These are phyloP conservation scores for Euproctis similis DNA, from an alignment of 2,888 invertebrate species.

Conservation along the genomic window DNA sequence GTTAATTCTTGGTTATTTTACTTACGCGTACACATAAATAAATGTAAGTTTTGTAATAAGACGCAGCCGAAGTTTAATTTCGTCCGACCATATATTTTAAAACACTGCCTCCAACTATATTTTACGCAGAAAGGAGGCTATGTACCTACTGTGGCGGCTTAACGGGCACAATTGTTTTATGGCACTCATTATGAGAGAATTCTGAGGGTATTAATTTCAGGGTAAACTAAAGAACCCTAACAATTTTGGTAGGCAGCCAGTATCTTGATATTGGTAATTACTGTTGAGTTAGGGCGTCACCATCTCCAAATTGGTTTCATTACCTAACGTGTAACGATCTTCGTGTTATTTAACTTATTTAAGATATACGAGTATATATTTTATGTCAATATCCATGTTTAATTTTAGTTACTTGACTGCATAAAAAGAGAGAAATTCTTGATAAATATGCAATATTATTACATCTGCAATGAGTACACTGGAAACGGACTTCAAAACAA, in stretches of 20 bases:
- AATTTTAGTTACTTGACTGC: no score
- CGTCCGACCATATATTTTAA: conserved; percentile 46
- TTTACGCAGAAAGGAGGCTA: conserved; percentile 43
- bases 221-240: conserved; percentile 9
- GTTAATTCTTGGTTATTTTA: no score
- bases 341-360: no score
- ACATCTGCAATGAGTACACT: no score
- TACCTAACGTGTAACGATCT: no score
- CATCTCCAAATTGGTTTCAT: conserved; percentile 19
- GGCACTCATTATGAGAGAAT: conserved; percentile 57
- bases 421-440: no score
- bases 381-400: no score
- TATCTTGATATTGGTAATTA: conserved; percentile 7
- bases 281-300: background rate
- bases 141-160: conserved; percentile 49
- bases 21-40: no score
- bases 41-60: conserved; percentile 25
- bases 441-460: no score
- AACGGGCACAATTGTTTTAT: conserved; percentile 64
- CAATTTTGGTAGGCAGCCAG: conserved; percentile 1
- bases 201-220: conserved; percentile 41
- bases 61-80: conserved; percentile 40
- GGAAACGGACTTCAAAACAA: no score
- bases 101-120: conserved; percentile 40
- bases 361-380: no score